These are phyloP conservation scores for Monodelphis domestica DNA, from an alignment of 2,797 vertebrate species.

Conservation along the genomic window DNA sequence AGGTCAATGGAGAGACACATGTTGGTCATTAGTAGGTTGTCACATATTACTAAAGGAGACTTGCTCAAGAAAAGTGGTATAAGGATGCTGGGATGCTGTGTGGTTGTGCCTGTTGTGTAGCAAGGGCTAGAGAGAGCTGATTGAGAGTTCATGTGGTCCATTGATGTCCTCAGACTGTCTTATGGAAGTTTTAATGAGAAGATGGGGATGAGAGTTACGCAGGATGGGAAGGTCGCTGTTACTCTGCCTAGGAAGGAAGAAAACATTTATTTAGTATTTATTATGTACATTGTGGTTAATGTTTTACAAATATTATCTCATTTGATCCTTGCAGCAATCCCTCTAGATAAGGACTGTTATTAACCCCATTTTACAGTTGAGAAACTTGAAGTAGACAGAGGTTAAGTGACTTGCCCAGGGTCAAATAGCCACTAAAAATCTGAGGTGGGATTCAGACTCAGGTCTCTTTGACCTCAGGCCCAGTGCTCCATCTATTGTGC, in stretches of 20 bases:
- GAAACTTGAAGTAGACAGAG: not conserved
- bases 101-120: not conserved
- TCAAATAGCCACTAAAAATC: not conserved
- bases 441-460: not conserved
- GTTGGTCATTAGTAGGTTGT: not conserved
- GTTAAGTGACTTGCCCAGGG: not conserved
- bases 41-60: not conserved
- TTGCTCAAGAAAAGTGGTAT: not conserved
- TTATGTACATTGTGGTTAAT: not conserved
- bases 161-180: not conserved
- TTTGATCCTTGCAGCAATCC: not conserved
- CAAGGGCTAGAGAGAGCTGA: not conserved
- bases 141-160: not conserved
- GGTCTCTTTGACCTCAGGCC: conserved; percentile 10
- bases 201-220: not conserved
- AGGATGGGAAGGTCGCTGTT: not conserved
- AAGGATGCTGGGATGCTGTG: not conserved
- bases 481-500: not conserved
- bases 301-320: not conserved
- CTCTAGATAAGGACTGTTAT: not conserved
- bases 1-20: not conserved
- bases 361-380: not conserved
- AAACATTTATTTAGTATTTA: not conserved
- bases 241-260: not conserved
- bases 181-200: not conserved